Percentiles rank a stretch among this genome's conserved stretches.
phyloP scores from a whole-genome alignment of 2,888 invertebrate species.

The Tinea trinotella region DNA sequence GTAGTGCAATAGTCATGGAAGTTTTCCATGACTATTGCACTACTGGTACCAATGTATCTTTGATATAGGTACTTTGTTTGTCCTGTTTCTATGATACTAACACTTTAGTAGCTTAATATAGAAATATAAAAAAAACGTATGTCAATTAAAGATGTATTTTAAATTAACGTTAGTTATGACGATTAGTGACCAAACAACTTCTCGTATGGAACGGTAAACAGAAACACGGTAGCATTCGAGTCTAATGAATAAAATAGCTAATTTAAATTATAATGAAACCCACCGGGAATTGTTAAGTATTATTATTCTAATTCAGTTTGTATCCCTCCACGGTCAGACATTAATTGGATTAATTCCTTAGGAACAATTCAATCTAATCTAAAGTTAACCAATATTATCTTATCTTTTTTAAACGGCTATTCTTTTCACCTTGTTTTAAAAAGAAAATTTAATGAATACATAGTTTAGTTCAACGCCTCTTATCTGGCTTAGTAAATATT shows the following conservation, averaged over 20 bases:
- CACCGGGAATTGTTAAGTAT: conserved; percentile 6
- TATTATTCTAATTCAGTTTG: conserved; percentile 6
- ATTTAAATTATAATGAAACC: conserved; percentile 10
- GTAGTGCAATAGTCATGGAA: too few species aligned
- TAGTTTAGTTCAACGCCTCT: conserved; percentile 25
- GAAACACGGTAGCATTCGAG: conserved; percentile 6
- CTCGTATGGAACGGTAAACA: background rate
- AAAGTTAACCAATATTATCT: conserved; percentile 14
- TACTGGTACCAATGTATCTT: too few species aligned
- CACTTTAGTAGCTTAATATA: too few species aligned
- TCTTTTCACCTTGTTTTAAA: conserved; percentile 12
- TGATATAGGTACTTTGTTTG: too few species aligned
- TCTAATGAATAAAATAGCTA: background rate
- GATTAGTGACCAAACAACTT: background rate
- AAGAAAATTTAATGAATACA: conserved; percentile 5
- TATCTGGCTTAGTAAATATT: conserved; percentile 51
- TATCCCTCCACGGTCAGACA: background rate
- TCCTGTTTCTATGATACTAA: too few species aligned
- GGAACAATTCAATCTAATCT: conserved; percentile 13
- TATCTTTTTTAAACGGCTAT: conserved; percentile 10
- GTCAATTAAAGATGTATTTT: background rate
- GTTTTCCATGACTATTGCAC: too few species aligned
- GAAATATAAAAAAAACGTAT: conserved; percentile 16
- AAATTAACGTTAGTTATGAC: too few species aligned
- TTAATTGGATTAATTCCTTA: conserved; percentile 12